A percentile compares a stretch with the other conserved stretches of the same genome.
phyloP scores from a whole-genome alignment of 2,888 invertebrate genomes.

The Diaphora mendica region DNA sequence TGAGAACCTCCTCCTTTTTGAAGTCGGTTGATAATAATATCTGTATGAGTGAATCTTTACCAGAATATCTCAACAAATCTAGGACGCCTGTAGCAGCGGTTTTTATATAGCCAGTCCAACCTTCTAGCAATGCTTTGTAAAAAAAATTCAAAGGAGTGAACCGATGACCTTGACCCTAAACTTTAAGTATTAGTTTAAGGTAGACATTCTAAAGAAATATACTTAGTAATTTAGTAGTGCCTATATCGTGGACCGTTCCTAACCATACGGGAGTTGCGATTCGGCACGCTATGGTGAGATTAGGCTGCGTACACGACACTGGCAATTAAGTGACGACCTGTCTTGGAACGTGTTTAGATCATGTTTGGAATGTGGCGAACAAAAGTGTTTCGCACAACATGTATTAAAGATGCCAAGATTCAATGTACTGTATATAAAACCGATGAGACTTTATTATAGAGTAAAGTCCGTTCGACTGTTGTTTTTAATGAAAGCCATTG shows the following conservation, averaged over 20 bases:
- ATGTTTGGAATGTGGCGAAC: conserved; percentile 29
- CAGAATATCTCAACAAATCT: too few species aligned
- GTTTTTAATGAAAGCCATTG: too few species aligned
- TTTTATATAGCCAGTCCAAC: too few species aligned
- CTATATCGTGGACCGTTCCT: conserved; percentile 28
- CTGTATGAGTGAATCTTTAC: too few species aligned
- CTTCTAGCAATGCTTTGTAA: too few species aligned
- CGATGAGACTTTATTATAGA: not conserved
- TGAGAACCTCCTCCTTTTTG: too few species aligned
- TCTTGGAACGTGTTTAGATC: conserved; percentile 51
- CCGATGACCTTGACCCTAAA: too few species aligned
- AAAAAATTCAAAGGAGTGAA: too few species aligned
- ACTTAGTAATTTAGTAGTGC: not conserved
- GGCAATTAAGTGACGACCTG: conserved; percentile 55
- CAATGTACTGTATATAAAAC: too few species aligned
- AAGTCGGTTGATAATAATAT: too few species aligned
- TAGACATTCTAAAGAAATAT: not conserved
- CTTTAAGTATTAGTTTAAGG: not conserved
- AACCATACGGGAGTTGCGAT: conserved; percentile 58
- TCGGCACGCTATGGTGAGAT: conserved; percentile 52
- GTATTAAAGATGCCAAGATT: not conserved
- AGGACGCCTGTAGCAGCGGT: too few species aligned
- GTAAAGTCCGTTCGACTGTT: too few species aligned
- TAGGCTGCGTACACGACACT: conserved; percentile 49
- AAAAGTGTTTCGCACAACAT: conserved; percentile 19